Evolutionary conservation across 2,113 vertebrate species (phyloP).

Genomic region (Puffinus mauretanicus): DNA sequence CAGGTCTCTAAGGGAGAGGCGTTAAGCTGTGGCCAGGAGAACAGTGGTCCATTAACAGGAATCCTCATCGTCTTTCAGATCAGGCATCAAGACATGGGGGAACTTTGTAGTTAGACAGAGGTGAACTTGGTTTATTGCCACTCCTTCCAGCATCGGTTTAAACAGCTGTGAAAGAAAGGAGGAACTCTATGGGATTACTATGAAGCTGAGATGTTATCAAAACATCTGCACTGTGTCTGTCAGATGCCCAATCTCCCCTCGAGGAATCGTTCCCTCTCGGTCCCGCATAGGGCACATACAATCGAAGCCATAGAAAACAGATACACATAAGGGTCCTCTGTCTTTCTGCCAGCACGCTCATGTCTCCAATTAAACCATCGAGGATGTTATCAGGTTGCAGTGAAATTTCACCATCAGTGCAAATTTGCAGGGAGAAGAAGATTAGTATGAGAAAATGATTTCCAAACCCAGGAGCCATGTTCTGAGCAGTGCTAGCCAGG

Average conservation of each 20-base stretch:
- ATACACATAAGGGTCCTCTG: neutral
- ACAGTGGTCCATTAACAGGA: neutral
- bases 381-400: neutral
- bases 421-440: neutral
- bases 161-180: neutral
- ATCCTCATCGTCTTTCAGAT: neutral
- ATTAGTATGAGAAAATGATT: neutral
- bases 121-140: neutral
- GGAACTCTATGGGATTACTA: neutral
- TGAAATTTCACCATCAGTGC: neutral
- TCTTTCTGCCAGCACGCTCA: neutral
- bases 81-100: neutral
- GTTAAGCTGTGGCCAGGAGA: neutral
- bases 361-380: neutral
- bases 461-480: neutral
- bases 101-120: neutral
- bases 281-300: accelerated
- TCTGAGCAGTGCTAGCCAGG: neutral
- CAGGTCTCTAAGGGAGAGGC: neutral
- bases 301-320: neutral
- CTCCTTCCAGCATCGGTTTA: neutral
- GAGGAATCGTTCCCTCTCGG: neutral
- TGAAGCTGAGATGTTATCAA: neutral
- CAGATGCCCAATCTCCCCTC: neutral
- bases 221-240: neutral